Evolutionary conservation across 2,888 invertebrate genomes (phyloP), one percentile per base, ranked within the genome.

Genomic region (Nycteola revayana): DNA sequence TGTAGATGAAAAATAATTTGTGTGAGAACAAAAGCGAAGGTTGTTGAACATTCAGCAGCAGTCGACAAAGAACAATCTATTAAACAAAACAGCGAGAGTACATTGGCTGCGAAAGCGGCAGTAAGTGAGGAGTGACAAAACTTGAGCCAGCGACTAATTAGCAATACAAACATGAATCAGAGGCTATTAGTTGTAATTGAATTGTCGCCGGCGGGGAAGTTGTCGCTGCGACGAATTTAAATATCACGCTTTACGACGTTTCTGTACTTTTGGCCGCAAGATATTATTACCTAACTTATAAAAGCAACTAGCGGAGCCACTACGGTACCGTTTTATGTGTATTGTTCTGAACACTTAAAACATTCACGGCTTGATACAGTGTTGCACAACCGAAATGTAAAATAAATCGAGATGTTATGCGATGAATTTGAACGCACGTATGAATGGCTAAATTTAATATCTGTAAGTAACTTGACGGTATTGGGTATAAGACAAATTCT

Each of bases 161-260:
- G 81, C 81, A 83, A 85, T 86, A 87, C 87, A 88, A 88, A 87
- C 87, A 87, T 87, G 87, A 88, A 88, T 88, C 87, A 86, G 84
- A 69, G 83, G 85, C 87, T 86, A 88, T 88, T 87, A 87, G 81
- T 84, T 84, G 82, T 88, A 88, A 87, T 88, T 87, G 85, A 87
- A 88, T 87, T 79, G 80, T 75, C 84, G 79, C 76, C 66, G 82
- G 74, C 76, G 76, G 79, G 74, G 72, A 77, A 85, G 80, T 83
- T 84, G 74, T 66, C 70, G 75, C 80, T 72, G 69, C 70, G 70
- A 69, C 69, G 67, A 84, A 87, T 87, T 87, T 86, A 86, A 87
- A 86, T 86, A 85, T 86, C 77, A 66, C 75, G 75, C 75, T 81
- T 70, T 70, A 70, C 69, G 75, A 72, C 70, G 69, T 82, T 74